A percentile compares a stretch with the other conserved stretches of the same genome.
phyloP scores from a whole-genome alignment of 2,113 vertebrate species.

The Picathartes gymnocephalus region DNA sequence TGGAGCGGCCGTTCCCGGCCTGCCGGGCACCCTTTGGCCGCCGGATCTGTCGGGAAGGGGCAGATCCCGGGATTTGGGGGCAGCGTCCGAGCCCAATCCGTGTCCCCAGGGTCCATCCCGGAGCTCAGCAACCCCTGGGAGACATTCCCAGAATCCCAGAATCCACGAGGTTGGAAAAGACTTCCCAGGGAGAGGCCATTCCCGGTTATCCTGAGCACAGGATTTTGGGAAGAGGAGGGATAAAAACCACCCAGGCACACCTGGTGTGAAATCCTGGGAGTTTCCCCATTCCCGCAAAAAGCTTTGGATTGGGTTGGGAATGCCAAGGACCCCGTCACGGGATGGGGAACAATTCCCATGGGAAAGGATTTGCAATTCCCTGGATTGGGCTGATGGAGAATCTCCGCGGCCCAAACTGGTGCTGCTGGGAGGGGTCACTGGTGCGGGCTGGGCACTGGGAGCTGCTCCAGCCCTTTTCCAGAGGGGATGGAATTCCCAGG shows the following conservation, averaged over 20 bases:
- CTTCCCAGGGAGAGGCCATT: neutral
- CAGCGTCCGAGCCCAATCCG: fast-evolving
- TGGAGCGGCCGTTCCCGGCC: neutral
- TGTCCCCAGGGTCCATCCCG: neutral
- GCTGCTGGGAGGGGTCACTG: neutral
- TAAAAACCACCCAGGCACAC: too few relatives aligned
- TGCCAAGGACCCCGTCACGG: neutral
- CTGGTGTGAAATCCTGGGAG: neutral
- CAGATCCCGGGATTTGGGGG: neutral
- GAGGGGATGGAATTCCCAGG: neutral
- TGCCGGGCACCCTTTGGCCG: too few relatives aligned
- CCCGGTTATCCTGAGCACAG: neutral
- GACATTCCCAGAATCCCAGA: neutral
- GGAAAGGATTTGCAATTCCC: neutral
- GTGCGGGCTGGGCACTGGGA: neutral
- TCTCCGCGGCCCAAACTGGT: neutral
- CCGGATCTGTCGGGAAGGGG: neutral
- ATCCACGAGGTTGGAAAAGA: neutral
- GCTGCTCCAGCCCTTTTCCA: neutral
- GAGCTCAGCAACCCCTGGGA: neutral
- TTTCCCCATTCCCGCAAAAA: neutral
- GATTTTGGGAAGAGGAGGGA: neutral
- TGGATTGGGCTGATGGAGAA: neutral
- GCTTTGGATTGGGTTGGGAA: neutral
- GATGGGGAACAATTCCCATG: fast-evolving